Conservation (phyloP, 2,888 invertebrate genomes). For the Nyleta sp. region DNA sequence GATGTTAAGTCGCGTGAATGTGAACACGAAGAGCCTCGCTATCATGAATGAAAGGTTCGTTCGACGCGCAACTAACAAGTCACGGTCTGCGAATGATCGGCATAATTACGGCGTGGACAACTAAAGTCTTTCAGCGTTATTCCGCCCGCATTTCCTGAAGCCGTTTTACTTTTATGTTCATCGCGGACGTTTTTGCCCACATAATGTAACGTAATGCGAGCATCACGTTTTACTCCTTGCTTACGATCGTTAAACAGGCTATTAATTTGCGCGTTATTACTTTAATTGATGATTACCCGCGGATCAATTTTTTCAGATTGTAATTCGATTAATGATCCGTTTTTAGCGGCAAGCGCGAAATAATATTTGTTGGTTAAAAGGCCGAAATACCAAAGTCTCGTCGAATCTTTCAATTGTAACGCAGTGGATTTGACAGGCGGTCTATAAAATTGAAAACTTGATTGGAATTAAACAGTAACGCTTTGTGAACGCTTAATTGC, state of each 20-base stretch:
- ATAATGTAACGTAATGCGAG: conserved; percentile 34
- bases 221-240: conserved; percentile 21
- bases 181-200: conserved; percentile 37
- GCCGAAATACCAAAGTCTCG: too few relatives aligned
- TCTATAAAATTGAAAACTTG: too few relatives aligned
- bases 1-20: conserved; percentile 68
- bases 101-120: conserved; percentile 76
- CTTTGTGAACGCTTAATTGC: too few relatives aligned
- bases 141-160: conserved; percentile 68
- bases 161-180: conserved; percentile 63
- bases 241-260: conserved; percentile 42
- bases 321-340: not conserved
- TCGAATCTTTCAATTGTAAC: too few relatives aligned
- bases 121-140: conserved; percentile 71
- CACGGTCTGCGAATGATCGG: conserved; percentile 74
- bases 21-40: conserved; percentile 67
- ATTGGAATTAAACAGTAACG: too few relatives aligned
- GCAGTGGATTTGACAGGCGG: too few relatives aligned
- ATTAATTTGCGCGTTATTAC: conserved; percentile 46
- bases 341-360: too few relatives aligned
- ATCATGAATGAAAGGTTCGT: conserved; percentile 73
- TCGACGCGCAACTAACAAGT: conserved; percentile 74
- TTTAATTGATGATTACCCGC: conserved; percentile 43
- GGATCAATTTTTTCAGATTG: conserved; percentile 9
- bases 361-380: too few relatives aligned